phyloP scores from a whole-genome alignment of 2,113 vertebrate species.

The Catharus minimus region DNA sequence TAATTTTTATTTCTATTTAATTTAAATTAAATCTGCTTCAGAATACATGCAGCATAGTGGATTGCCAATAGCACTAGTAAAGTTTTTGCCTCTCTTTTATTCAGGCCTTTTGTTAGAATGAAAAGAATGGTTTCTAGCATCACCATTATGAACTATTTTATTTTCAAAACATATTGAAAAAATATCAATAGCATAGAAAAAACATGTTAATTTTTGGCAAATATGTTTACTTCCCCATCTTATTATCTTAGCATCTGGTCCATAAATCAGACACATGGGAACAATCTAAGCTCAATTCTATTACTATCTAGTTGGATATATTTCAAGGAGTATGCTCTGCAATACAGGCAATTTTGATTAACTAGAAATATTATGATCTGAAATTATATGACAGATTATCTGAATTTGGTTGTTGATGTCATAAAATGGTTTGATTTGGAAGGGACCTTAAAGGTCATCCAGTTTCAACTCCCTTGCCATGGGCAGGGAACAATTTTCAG shows the following conservation, averaged over 20 bases:
- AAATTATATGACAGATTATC: neutral
- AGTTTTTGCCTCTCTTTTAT: conserved; percentile 36
- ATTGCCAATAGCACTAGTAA: conserved; percentile 40
- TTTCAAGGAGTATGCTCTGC: neutral
- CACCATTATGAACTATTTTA: neutral
- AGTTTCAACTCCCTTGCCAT: neutral
- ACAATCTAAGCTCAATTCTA: neutral
- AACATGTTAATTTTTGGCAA: neutral
- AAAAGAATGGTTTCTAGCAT: neutral
- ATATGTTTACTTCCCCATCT: neutral
- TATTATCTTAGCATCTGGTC: conserved; percentile 9
- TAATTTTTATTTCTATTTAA: conserved; percentile 68
- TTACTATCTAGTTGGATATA: neutral
- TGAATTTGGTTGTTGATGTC: neutral
- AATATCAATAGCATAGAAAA: neutral
- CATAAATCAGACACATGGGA: neutral
- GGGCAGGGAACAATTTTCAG: neutral
- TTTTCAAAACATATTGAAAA: conserved; percentile 25
- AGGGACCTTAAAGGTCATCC: neutral
- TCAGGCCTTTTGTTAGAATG: neutral
- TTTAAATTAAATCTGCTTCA: conserved; percentile 66
- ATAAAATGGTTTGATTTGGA: neutral
- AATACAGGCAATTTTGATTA: neutral
- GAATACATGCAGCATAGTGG: neutral
- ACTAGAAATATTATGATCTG: neutral